Evolutionary conservation across 2,888 invertebrate genomes (phyloP).

Genomic region (Nycteola revayana): DNA sequence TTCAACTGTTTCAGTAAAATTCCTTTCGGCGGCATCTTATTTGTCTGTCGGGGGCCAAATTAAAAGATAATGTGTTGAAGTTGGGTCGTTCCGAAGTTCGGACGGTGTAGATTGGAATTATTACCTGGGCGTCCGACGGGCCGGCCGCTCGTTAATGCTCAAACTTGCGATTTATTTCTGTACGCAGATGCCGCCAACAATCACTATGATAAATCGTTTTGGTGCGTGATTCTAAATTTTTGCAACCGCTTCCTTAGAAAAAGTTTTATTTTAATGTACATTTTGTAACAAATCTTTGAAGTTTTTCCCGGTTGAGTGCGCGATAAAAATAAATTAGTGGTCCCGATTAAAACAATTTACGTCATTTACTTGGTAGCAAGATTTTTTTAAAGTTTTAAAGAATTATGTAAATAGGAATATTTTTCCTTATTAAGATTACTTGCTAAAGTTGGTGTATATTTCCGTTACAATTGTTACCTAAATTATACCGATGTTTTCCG

Average conservation of each 20-base stretch:
- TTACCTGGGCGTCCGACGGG: constrained; percentile 61
- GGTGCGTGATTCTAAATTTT: constrained; percentile 55
- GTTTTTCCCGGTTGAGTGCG: constrained; percentile 26
- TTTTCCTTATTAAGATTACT: no score
- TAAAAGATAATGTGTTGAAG: constrained; percentile 74
- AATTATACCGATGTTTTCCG: no score
- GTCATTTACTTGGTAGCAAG: neutral
- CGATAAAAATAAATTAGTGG: constrained; percentile 17
- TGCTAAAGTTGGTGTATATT: no score
- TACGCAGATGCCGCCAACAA: constrained; percentile 71
- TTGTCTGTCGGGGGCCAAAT: constrained; percentile 61
- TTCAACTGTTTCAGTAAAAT: constrained; percentile 52
- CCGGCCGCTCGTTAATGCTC: constrained; percentile 50
- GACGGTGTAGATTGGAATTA: constrained; percentile 72
- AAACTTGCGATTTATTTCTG: constrained; percentile 70
- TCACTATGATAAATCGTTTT: constrained; percentile 65
- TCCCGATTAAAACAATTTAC: constrained; percentile 23
- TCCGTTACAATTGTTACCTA: no score
- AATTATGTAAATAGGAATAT: no score
- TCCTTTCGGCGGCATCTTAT: constrained; percentile 59
- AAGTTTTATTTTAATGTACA: constrained; percentile 35
- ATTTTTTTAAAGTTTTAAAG: no score
- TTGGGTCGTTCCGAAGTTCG: constrained; percentile 66
- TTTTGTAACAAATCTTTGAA: constrained; percentile 31
- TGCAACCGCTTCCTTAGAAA: constrained; percentile 42